phyloP scores from a whole-genome alignment of 2,113 vertebrate species.

The Todiramphus saurophagus region DNA sequence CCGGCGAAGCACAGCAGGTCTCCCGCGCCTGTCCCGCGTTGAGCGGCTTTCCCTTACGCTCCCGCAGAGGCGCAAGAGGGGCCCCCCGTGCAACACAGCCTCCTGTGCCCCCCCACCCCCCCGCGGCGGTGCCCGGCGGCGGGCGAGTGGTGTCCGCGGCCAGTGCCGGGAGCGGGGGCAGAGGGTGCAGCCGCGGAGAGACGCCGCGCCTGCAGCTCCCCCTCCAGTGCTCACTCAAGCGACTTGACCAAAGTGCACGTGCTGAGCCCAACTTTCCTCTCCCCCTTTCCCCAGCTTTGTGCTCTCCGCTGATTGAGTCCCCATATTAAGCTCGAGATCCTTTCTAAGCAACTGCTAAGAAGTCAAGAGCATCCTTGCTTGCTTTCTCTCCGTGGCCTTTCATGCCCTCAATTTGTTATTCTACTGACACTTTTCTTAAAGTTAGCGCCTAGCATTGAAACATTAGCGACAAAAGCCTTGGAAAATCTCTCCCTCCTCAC shows the following conservation, averaged over 20 bases:
- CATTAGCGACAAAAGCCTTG: slow-evolving; percentile 72
- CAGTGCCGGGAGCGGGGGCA: not conserved
- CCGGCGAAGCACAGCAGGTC: not conserved
- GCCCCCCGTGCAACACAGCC: not conserved
- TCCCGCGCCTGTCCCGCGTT: not conserved
- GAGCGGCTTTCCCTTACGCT: not conserved
- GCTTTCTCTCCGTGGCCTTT: slow-evolving; percentile 74
- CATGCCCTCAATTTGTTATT: slow-evolving; percentile 70
- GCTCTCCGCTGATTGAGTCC: slow-evolving; percentile 51
- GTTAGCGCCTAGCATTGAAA: slow-evolving; percentile 57
- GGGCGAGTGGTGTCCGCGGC: not conserved
- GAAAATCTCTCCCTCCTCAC: slow-evolving; percentile 62
- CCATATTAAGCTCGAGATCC: slow-evolving; percentile 66
- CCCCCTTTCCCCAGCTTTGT: slow-evolving; percentile 52
- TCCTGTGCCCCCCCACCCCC: not conserved
- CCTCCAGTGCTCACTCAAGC: slow-evolving; percentile 2
- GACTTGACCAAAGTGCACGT: slow-evolving; percentile 48
- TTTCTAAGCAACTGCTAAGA: slow-evolving; percentile 74
- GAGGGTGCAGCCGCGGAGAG: not conserved
- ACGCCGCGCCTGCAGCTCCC: not conserved
- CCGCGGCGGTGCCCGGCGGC: not conserved
- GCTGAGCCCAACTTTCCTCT: slow-evolving; percentile 45
- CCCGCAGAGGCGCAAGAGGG: not conserved
- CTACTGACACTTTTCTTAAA: slow-evolving; percentile 72
- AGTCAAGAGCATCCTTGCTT: slow-evolving; percentile 79